A percentile compares a stretch with the other conserved stretches of the same genome.
phyloP scores from a whole-genome alignment of 2,113 vertebrate species.

The Halcyon senegalensis region DNA sequence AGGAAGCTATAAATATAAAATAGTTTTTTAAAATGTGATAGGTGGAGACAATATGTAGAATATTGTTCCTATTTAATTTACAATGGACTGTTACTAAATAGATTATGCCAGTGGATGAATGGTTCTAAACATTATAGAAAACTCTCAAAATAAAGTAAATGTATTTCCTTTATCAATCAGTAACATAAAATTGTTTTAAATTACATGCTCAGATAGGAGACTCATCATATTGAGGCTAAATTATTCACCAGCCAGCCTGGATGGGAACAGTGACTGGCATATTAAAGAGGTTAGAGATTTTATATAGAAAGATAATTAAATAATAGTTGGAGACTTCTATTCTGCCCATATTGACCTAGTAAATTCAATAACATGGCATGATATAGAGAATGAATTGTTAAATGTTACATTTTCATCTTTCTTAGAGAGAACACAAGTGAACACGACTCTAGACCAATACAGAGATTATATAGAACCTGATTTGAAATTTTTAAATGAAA shows the following conservation, averaged over 20 bases:
- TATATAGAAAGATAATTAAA: background rate
- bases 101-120: background rate
- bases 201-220: background rate
- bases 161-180: background rate
- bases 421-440: background rate
- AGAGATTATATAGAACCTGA: background rate
- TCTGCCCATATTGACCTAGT: background rate
- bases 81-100: background rate
- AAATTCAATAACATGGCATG: background rate
- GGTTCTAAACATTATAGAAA: background rate
- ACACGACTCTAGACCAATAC: background rate
- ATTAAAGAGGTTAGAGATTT: conserved; percentile 3
- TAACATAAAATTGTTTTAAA: background rate
- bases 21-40: background rate
- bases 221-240: background rate
- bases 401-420: background rate
- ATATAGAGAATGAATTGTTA: background rate
- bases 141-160: background rate
- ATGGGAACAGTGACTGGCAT: background rate
- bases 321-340: background rate
- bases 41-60: background rate
- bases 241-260: background rate
- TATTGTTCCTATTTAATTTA: background rate
- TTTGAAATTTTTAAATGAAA: background rate
- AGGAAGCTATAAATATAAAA: background rate